These are phyloP conservation scores for Metopolophium dirhodum DNA, from an alignment of 1,140 invertebrate species.

Conservation along the genomic window DNA sequence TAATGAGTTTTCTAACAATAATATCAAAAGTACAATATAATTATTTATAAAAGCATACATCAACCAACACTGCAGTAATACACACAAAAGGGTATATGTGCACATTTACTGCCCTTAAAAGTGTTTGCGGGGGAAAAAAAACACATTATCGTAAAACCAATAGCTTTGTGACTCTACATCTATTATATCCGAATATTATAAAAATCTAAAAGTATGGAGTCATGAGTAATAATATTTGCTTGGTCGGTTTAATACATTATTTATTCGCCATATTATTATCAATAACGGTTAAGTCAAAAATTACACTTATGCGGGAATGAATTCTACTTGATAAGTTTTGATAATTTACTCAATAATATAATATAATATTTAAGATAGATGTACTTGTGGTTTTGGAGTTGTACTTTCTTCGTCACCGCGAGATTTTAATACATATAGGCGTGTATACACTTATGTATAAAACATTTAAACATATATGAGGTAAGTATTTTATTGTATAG, in stretches of 20 bases:
- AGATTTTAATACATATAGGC: background rate
- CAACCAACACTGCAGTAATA: background rate
- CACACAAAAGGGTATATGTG: background rate
- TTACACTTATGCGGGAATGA: background rate
- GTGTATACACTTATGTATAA: background rate
- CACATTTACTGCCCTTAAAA: background rate
- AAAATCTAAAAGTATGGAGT: background rate
- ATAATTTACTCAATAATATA: background rate
- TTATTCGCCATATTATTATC: background rate
- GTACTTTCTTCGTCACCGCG: background rate
- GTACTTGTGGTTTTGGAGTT: background rate
- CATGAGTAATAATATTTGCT: background rate
- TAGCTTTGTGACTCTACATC: background rate
- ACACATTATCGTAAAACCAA: constrained; percentile 14
- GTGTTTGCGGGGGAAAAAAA: background rate
- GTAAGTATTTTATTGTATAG: too few species aligned
- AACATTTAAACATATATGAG: background rate
- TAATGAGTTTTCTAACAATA: background rate
- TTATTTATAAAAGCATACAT: background rate
- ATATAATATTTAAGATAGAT: too few species aligned
- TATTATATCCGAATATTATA: background rate
- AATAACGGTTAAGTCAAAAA: background rate
- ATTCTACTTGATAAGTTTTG: background rate
- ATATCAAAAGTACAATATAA: background rate
- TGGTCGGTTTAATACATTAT: background rate